These are phyloP conservation scores for Hyles euphorbiae DNA, from an alignment of 1,140 invertebrate species.

Conservation along the genomic window DNA sequence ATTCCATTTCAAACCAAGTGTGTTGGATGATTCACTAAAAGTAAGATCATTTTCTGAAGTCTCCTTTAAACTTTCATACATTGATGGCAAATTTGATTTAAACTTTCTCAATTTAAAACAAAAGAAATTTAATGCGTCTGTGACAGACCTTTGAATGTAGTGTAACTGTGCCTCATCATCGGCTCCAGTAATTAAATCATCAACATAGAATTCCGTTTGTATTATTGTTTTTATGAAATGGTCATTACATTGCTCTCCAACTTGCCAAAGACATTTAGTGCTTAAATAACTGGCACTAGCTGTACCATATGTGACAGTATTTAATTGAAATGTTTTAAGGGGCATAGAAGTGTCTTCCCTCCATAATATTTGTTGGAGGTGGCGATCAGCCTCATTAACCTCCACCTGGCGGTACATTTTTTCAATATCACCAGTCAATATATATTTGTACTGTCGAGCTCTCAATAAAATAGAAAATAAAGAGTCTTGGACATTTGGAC, in stretches of 20 bases:
- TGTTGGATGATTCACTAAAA: slow-evolving; percentile 30
- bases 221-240: slow-evolving; percentile 33
- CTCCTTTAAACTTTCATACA: too few relatives aligned
- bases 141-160: slow-evolving; percentile 7
- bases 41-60: slow-evolving; percentile 15
- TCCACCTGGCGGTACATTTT: background rate
- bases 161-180: slow-evolving; percentile 16
- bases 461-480: slow-evolving; percentile 42
- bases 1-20: slow-evolving; percentile 28
- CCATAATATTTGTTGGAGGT: background rate
- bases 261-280: background rate
- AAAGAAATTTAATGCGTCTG: too few relatives aligned
- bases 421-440: slow-evolving; percentile 45
- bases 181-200: slow-evolving; percentile 57
- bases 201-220: slow-evolving; percentile 58
- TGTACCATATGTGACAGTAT: background rate
- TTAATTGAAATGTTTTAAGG: background rate
- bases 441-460: slow-evolving; percentile 37
- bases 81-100: too few relatives aligned
- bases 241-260: slow-evolving; percentile 12
- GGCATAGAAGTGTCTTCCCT: background rate
- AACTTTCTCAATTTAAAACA: too few relatives aligned
- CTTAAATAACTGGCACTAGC: background rate
- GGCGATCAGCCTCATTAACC: background rate
- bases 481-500: slow-evolving; percentile 15